These are phyloP conservation scores for Emydoidea blandingii DNA, from an alignment of 2,797 vertebrate genomes.

Conservation along the genomic window DNA sequence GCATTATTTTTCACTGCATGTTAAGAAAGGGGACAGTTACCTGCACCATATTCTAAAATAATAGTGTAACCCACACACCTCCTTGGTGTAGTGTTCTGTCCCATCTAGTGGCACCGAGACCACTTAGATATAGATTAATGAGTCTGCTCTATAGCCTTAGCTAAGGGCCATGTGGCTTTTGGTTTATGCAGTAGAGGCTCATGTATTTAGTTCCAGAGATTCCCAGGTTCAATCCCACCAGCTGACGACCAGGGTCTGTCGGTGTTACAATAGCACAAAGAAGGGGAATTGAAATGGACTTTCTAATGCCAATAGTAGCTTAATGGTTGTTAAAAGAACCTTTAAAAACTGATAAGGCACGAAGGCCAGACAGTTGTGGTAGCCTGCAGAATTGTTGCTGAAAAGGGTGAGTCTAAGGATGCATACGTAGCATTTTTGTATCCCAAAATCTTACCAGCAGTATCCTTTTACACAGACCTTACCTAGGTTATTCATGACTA, in stretches of 20 bases:
- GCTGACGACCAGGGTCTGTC: too few relatives aligned
- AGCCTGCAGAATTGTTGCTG: not conserved
- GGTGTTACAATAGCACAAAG: not conserved
- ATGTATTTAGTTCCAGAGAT: too few relatives aligned
- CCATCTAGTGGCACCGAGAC: too few relatives aligned
- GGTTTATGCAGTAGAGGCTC: too few relatives aligned
- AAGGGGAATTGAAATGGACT: not conserved
- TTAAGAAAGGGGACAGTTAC: not conserved
- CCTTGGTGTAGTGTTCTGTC: too few relatives aligned
- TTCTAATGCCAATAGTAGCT: fast-evolving
- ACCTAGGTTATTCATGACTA: fast-evolving
- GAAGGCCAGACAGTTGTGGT: not conserved
- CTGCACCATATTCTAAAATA: not conserved
- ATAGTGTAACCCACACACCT: too few relatives aligned
- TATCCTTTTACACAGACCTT: fast-evolving
- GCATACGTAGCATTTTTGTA: fast-evolving
- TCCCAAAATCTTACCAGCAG: not conserved
- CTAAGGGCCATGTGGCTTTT: too few relatives aligned
- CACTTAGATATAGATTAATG: too few relatives aligned
- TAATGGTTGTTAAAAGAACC: fast-evolving
- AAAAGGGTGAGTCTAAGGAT: not conserved
- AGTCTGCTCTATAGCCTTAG: too few relatives aligned
- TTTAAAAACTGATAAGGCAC: not conserved
- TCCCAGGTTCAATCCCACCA: too few relatives aligned
- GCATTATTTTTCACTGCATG: conserved; percentile 29